Evolutionary conservation across 2,888 invertebrate species (phyloP).

Genomic region (Cataglyphis rosenhaueri): DNA sequence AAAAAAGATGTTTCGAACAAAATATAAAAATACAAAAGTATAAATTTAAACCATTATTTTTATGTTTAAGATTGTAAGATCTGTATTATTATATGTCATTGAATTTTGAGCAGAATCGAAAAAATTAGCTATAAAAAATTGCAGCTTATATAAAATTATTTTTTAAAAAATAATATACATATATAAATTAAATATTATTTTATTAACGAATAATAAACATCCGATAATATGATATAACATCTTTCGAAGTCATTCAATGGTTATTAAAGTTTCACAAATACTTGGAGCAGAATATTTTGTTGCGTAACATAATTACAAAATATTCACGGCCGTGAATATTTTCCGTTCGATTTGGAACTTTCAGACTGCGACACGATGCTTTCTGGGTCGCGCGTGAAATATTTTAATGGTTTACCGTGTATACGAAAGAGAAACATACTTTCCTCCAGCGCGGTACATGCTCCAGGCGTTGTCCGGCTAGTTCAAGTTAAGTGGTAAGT

Average conservation of each 20-base stretch:
- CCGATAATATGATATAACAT: background rate
- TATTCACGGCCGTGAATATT: background rate
- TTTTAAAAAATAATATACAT: background rate
- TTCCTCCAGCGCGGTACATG: slow-evolving; percentile 49
- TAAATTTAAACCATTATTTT: background rate
- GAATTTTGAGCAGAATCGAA: background rate
- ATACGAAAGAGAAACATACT: slow-evolving; percentile 58
- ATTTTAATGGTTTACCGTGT: slow-evolving; percentile 61
- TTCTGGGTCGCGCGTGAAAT: slow-evolving; percentile 64
- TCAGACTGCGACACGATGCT: background rate
- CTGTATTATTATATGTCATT: background rate
- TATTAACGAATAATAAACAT: background rate
- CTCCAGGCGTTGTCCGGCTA: slow-evolving; percentile 63
- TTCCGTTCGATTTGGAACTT: background rate
- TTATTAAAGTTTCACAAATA: background rate
- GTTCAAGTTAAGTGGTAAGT: slow-evolving; percentile 76
- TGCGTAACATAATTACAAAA: background rate
- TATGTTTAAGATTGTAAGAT: background rate
- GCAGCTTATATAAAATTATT: background rate
- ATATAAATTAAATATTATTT: background rate
- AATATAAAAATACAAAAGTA: background rate
- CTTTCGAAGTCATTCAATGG: background rate
- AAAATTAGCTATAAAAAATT: background rate
- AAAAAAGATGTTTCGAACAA: background rate
- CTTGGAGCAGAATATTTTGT: background rate